A percentile compares a stretch with the other conserved stretches of the same genome.
Conservation (phyloP, 2,888 invertebrate species). For the Schizaphis graminum region DNA sequence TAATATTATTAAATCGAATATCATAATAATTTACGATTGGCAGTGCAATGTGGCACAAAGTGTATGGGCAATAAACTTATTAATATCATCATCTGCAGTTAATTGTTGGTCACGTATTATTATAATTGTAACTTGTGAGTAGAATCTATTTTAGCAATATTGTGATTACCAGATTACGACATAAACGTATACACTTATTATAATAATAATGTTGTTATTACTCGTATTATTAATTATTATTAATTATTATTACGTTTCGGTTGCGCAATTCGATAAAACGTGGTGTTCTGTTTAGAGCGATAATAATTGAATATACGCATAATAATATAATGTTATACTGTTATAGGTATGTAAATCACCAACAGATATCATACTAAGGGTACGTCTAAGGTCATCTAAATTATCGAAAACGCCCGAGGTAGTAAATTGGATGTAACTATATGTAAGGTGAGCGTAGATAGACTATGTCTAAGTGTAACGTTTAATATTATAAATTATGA, state of each 20-base stretch:
- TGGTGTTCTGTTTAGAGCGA: neutral
- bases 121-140: neutral
- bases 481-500: neutral
- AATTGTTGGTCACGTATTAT: neutral
- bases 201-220: neutral
- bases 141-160: neutral
- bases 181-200: neutral
- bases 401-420: neutral
- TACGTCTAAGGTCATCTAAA: neutral
- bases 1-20: neutral
- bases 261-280: neutral
- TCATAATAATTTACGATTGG: neutral
- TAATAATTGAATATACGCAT: neutral
- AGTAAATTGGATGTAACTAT: neutral
- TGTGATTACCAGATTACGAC: neutral
- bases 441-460: neutral
- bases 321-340: neutral
- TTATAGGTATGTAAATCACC: neutral
- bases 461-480: neutral
- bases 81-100: neutral
- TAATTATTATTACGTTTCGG: neutral
- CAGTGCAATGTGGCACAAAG: neutral
- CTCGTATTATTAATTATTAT: neutral
- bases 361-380: neutral
- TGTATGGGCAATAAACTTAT: neutral